phyloP scores from a whole-genome alignment of 2,113 vertebrate genomes.

The Chloebia gouldiae region DNA sequence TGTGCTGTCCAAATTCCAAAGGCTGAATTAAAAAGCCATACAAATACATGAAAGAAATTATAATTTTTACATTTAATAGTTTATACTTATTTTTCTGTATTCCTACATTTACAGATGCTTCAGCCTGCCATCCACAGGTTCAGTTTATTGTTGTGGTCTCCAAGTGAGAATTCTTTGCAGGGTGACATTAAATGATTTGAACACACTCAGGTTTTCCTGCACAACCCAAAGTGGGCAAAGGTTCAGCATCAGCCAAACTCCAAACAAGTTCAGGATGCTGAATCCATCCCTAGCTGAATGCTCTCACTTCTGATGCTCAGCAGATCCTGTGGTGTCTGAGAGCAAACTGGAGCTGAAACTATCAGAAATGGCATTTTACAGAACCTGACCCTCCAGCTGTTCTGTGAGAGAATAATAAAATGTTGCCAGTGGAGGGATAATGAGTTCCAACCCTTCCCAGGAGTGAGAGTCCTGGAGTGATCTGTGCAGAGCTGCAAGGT shows the following conservation, averaged over 20 bases:
- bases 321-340: fast-evolving
- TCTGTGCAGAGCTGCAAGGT: not conserved
- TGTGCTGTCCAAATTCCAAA: not conserved
- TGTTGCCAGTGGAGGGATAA: not conserved
- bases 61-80: not conserved
- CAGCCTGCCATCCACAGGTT: not conserved
- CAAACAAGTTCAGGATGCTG: not conserved
- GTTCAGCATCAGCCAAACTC: not conserved
- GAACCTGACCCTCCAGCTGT: not conserved
- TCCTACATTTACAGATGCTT: not conserved
- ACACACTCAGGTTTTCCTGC: not conserved
- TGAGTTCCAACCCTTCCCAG: not conserved
- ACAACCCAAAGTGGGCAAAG: fast-evolving
- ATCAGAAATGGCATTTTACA: not conserved
- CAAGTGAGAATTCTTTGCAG: not conserved
- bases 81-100: not conserved
- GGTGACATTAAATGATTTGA: not conserved
- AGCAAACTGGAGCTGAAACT: not conserved
- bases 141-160: not conserved
- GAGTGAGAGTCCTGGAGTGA: not conserved
- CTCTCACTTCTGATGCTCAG: not conserved
- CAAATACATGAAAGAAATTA: not conserved
- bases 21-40: not conserved
- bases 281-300: not conserved
- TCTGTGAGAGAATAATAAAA: not conserved